phyloP scores from a whole-genome alignment of 1,140 invertebrate species.

The Galleria mellonella region DNA sequence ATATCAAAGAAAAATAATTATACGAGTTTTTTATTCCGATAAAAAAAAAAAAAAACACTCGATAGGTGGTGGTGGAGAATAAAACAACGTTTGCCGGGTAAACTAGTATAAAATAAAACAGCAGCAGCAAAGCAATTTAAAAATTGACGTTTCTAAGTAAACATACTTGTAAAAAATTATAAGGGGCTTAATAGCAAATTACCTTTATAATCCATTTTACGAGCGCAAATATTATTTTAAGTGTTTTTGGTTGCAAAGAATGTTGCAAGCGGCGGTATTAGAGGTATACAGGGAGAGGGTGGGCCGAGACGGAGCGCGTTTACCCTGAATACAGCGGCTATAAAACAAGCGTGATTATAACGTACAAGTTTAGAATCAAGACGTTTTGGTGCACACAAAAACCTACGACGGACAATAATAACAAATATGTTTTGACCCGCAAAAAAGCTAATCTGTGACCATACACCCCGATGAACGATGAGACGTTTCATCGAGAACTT shows the following conservation, averaged over 20 bases:
- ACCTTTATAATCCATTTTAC: background rate
- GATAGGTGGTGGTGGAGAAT: too few relatives aligned
- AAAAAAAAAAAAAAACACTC: too few relatives aligned
- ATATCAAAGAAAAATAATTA: too few relatives aligned
- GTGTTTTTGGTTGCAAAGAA: conserved; percentile 17
- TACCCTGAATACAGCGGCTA: conserved; percentile 48
- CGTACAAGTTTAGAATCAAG: conserved; percentile 41
- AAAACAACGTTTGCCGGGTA: too few relatives aligned
- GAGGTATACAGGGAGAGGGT: conserved; percentile 7
- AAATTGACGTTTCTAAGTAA: conserved; percentile 7
- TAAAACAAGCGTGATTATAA: conserved; percentile 53
- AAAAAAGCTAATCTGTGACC: too few relatives aligned
- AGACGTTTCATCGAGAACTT: too few relatives aligned
- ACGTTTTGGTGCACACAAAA: conserved; percentile 34
- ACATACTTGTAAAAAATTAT: too few relatives aligned
- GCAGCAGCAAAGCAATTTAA: conserved; percentile 8
- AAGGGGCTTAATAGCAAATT: background rate
- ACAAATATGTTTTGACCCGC: too few relatives aligned
- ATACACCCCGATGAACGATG: too few relatives aligned
- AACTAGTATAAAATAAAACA: too few relatives aligned
- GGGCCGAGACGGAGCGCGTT: conserved; percentile 33
- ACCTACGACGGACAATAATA: conserved; percentile 26
- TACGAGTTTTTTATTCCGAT: too few relatives aligned
- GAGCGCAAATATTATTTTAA: conserved; percentile 8
- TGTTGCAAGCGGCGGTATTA: conserved; percentile 36